Evolutionary conservation across 2,113 vertebrate genomes (phyloP).

Genomic region (Puffinus mauretanicus): DNA sequence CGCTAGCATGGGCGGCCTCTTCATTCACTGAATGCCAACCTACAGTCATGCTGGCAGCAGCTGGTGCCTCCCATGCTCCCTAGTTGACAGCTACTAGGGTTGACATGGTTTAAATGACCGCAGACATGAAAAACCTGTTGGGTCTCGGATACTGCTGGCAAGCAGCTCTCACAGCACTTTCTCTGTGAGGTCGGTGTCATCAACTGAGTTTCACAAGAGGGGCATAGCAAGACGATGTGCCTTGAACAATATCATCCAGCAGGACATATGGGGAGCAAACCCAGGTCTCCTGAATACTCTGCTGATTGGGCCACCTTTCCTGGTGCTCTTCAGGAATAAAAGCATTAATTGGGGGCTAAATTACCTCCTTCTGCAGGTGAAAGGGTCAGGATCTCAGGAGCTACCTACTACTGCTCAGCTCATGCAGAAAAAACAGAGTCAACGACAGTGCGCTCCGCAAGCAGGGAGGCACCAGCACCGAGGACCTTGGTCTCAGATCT

Average conservation of each 20-base stretch:
- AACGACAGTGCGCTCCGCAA: not conserved
- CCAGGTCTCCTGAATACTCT: not conserved
- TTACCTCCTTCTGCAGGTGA: not conserved
- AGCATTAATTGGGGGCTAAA: not conserved
- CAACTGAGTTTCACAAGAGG: not conserved
- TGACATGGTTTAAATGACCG: not conserved
- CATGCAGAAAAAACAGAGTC: not conserved
- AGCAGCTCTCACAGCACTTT: not conserved
- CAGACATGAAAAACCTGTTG: not conserved
- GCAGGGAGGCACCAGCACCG: accelerated
- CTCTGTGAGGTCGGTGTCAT: not conserved
- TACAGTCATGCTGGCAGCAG: not conserved
- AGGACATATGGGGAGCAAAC: not conserved
- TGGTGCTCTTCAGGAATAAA: not conserved
- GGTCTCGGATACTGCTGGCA: not conserved
- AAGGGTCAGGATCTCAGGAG: not conserved
- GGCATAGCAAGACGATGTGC: not conserved
- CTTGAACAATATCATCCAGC: not conserved
- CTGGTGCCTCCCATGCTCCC: not conserved
- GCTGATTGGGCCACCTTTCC: too few species aligned
- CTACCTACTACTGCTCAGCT: not conserved
- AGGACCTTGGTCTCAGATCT: not conserved
- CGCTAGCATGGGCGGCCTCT: not conserved
- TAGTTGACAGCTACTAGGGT: not conserved
- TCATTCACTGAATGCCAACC: not conserved